phyloP scores from a whole-genome alignment of 2,113 vertebrate species.

The Microtus ochrogaster region DNA sequence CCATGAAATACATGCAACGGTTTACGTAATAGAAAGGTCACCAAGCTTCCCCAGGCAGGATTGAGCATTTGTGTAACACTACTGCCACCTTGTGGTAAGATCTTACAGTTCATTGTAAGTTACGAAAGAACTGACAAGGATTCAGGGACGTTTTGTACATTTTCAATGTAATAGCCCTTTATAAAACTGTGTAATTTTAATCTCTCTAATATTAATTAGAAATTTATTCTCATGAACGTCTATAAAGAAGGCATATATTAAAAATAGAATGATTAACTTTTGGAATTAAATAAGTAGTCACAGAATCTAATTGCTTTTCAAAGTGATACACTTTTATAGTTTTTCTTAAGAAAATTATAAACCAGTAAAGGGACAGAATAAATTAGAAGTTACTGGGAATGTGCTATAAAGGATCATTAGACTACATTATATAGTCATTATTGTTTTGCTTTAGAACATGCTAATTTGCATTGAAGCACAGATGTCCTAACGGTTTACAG shows the following conservation, averaged over 20 bases:
- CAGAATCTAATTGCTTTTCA: background rate
- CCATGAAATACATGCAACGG: background rate
- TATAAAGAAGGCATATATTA: background rate
- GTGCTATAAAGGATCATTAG: background rate
- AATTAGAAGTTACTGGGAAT: background rate
- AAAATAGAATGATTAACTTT: constrained; percentile 1
- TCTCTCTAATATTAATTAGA: constrained; percentile 40
- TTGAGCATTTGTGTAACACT: constrained; percentile 57
- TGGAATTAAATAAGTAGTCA: constrained; percentile 30
- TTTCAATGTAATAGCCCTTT: background rate
- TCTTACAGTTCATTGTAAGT: constrained; percentile 11
- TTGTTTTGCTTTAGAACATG: constrained; percentile 56
- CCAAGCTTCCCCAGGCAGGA: background rate
- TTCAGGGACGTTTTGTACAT: background rate
- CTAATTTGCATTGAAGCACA: constrained; percentile 28
- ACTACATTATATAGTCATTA: background rate
- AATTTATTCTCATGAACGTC: background rate
- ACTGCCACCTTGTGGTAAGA: constrained; percentile 84
- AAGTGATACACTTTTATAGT: background rate
- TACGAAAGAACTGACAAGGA: background rate
- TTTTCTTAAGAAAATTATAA: constrained; percentile 45
- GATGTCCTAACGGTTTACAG: background rate
- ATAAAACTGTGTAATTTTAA: background rate
- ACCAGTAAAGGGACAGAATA: background rate
- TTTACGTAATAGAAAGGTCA: background rate